Base-by-base conservation (phyloP, 1,140 invertebrate species). In the Drosophila ercepeae region DNA sequence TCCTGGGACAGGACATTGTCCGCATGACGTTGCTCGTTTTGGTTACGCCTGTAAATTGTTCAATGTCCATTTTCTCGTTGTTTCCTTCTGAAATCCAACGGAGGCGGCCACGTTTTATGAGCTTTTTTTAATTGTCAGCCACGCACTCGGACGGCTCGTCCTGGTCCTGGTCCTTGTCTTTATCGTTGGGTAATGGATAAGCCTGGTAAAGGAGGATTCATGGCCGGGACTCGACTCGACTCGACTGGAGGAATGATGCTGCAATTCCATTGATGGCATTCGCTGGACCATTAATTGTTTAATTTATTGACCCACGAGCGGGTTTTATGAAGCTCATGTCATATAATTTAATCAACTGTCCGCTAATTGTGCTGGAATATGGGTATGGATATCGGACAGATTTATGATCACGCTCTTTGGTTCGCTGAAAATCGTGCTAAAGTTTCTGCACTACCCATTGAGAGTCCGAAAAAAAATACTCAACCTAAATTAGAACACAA, bases 41-140 rank as follows among this genome's bases (percentile, higher is more conserved):
- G 57, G 55, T 75, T 71, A 75, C 73, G 79, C 67, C 75, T 86
- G 81, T 58, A 76, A 84, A 86, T 86, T 79, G 72, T 79, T 86
- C 61, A 54, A 79, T 73, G 81, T 53, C 49, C 69, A 64, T 58
- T 83, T 54, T 36, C 39, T 60, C 64, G 19, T 44, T 25, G 34
- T 27, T 32, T 65, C 25, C 16, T 34, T 34, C 19, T 54, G 50
- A 39, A 39, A 39, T 13, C 14, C 39, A 42, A 9, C 16, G 39
- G 16, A 42, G 39, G 49, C 57, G 36, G 34, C 49, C 60, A 54
- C 42, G 50, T 51, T 74, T 74, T 73, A 73, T 39, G 70, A 64
- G 50, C 25, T 44, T 72, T 61, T 70, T 71, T 72, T 71, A 52
- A 71, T 58, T 61, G 41, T 44, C 49, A 36, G 61, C 60, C 64